Evolutionary conservation across 2,797 vertebrate genomes (phyloP), one percentile per base, ranked within the genome.

Genomic region (Australoheros facetus): DNA sequence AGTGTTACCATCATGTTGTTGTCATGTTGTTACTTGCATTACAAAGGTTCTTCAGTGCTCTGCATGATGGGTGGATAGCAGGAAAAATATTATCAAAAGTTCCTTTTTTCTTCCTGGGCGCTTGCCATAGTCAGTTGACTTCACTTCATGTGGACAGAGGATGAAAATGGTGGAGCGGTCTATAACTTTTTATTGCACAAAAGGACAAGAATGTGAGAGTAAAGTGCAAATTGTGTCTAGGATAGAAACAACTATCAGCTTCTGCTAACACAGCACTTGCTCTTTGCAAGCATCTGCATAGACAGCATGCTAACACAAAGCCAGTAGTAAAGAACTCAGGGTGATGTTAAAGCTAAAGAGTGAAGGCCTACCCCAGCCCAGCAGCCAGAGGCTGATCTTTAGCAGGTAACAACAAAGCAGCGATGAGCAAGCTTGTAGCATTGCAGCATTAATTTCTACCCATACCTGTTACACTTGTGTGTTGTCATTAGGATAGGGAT

Each of bases 1-100:
- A 51, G 26, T 69, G 62, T 69, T 51, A 69, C 62, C 62, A 69
- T 45, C 42, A 69, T 30, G 62, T 51, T 69, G 48, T 51, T 69
- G 42, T 69, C 62, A 69, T 69, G 62, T 69, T 69, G 42, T 51
- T 30, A 51, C 62, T 51, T 69, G 28, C 23, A 48, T 69, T 69
- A 51, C 62, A 69, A 51, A 51, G 9, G 23, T 8, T 66, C 62
- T n/a, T 66, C 62, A 19, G 4, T 66, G 42, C 42, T 66, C 16
- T 66, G 42, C 26, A 66, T 10, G 26, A 51, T 48, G 39, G 39
- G 26, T 48, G 23, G 39, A 48, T 66, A 48, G 28, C 28, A 66
- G 48, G 14, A 66, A 66, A 54, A 54, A n/a, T 9, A 54, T 9
- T 3, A n/a, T 54, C 19, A n/a, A 54, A 54, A n/a, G 53, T 21